Evolutionary conservation across 2,888 invertebrate genomes (phyloP).

Genomic region (Tineola bisselliella): DNA sequence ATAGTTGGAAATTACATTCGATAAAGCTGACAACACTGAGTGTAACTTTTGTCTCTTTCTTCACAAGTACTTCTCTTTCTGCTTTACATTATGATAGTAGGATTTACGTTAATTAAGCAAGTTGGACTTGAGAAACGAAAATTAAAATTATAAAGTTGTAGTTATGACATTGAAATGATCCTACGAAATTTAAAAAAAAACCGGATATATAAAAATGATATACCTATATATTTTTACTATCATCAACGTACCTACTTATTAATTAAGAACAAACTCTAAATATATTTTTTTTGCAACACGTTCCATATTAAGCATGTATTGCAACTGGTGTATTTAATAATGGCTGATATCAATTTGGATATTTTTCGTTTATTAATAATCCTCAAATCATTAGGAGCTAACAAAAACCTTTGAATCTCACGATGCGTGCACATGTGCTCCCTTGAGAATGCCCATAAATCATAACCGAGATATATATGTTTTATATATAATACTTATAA

Average conservation of each 20-base stretch:
- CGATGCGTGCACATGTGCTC: conserved; percentile 58
- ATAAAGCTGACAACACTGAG: neutral
- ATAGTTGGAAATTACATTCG: neutral
- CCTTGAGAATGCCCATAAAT: conserved; percentile 48
- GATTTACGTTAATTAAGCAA: conserved; percentile 56
- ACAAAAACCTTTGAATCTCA: conserved; percentile 46
- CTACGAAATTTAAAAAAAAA: conserved; percentile 20
- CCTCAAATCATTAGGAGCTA: conserved; percentile 30
- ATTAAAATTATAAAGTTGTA: conserved; percentile 52
- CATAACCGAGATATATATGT: conserved; percentile 44
- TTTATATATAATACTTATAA: conserved; percentile 31
- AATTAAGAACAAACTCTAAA: too few species aligned
- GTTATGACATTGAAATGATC: conserved; percentile 57
- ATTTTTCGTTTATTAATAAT: neutral
- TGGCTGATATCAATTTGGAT: neutral
- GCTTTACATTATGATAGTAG: conserved; percentile 17
- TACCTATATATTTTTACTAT: too few species aligned
- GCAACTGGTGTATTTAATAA: neutral
- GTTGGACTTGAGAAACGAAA: conserved; percentile 56
- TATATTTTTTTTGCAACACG: too few species aligned
- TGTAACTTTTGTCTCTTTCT: conserved; percentile 29
- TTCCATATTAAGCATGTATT: too few species aligned
- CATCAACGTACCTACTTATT: too few species aligned
- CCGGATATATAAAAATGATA: neutral
- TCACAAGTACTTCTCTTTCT: neutral